Evolutionary conservation across 2,797 vertebrate species (phyloP).

Genomic region (Myioborus miniatus): DNA sequence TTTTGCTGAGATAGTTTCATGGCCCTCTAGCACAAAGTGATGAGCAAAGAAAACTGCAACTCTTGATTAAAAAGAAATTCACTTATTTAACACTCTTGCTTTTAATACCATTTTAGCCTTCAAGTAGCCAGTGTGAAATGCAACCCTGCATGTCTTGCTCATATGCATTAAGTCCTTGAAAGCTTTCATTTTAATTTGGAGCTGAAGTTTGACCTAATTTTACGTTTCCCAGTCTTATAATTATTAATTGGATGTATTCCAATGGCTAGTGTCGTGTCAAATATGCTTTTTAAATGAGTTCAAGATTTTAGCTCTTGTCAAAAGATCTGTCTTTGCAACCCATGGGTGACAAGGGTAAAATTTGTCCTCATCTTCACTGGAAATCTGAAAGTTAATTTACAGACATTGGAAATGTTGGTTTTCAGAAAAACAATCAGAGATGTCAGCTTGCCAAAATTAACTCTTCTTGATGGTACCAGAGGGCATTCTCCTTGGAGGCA

Average conservation of each 20-base stretch:
- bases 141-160: neutral
- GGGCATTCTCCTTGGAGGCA: neutral
- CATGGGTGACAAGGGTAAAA: constrained; percentile 41
- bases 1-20: constrained; percentile 48
- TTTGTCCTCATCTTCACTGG: constrained; percentile 56
- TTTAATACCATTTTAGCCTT: constrained; percentile 32
- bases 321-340: constrained; percentile 24
- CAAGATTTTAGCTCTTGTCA: constrained; percentile 56
- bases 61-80: constrained; percentile 45
- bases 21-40: constrained; percentile 37
- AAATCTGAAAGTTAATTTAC: constrained; percentile 71
- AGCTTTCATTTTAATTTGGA: constrained; percentile 41
- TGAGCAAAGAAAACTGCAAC: constrained; percentile 20
- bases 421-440: constrained; percentile 44
- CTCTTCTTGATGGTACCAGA: neutral
- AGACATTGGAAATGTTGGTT: constrained; percentile 27
- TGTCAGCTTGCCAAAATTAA: constrained; percentile 70
- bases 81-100: constrained; percentile 47
- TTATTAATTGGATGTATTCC: constrained; percentile 22
- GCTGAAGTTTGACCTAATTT: constrained; percentile 45
- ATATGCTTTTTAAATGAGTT: constrained; percentile 65
- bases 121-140: constrained; percentile 5
- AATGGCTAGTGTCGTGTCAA: constrained; percentile 36
- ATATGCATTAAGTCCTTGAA: constrained; percentile 4
- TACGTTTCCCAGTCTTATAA: constrained; percentile 34